Evolutionary conservation across 2,888 invertebrate species (phyloP), one percentile per base, ranked within the genome.

Genomic region (Eupithecia inturbata): DNA sequence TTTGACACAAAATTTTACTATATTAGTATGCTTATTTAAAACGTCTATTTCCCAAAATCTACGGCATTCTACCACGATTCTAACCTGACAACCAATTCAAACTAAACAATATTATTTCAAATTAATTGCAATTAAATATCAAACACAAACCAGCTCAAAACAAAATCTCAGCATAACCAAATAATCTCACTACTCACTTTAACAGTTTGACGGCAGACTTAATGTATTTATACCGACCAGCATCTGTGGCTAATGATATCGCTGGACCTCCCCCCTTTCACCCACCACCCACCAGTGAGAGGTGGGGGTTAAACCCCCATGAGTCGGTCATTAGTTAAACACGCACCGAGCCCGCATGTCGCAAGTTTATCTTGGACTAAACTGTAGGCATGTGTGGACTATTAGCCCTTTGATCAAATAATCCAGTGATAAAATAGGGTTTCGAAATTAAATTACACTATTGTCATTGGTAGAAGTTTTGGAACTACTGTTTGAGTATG

Each of bases 321-420:
- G 89, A 89, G 88, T 91, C 91, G 93, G 93, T 94, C 94, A 94
- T 95, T 95, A 95, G 94, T 94, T 95, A 94, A 95, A 93, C 94
- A 94, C 94, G 94, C 94, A 92, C 90, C 90, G 89, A 84, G 91
- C 94, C 94, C 94, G 94, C 94, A 94, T 94, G 93, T 93, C 93
- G 92, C 92, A 91, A 94, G 94, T 94, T 94, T 94, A 94, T 94
- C 94, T 94, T 93, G 88, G 87, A 89, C 90, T 91, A 91, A 92
- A 92, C 90, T 91, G 92, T 93, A 92, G 91, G 91, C 63, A 64
- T 92, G 92, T 92, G 92, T 92, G 91, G 89, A 92, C 92, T 90
- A 94, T 94, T 94, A 93, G 94, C 91, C 94, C 94, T 94, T 94
- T 94, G 94, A 94, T 94, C 94, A 93, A 94, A 94, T 94, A 93